These are phyloP conservation scores for Epizoanthus fatuus DNA, from an alignment of 92 coral and sea anemone species.

Conservation along the genomic window DNA sequence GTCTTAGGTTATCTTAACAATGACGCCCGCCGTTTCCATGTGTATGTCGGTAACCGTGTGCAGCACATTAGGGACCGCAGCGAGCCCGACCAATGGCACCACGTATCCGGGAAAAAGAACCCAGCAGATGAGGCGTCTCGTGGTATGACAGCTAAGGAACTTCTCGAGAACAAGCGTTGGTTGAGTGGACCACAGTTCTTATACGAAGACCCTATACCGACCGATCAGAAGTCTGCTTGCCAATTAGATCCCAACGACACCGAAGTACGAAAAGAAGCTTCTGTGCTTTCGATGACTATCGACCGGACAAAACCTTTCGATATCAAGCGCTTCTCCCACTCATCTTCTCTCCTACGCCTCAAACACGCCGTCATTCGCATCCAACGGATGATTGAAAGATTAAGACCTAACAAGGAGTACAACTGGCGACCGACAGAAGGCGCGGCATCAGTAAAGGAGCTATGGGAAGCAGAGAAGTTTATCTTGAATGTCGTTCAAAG, in stretches of 20 bases:
- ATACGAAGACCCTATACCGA: constrained; percentile 13
- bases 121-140: constrained; percentile 71
- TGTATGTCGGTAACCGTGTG: neutral
- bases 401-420: too few species aligned
- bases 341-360: too few species aligned
- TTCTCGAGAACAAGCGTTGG: constrained; percentile 50
- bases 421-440: constrained; percentile 43
- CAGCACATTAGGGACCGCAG: constrained; percentile 9
- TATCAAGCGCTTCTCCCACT: too few species aligned
- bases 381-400: too few species aligned
- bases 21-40: constrained; percentile 17
- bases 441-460: constrained; percentile 42
- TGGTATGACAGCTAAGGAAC: constrained; percentile 47
- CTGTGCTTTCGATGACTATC: too few species aligned
- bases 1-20: constrained; percentile 42
- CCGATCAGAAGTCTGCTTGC: too few species aligned
- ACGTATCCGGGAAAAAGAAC: constrained; percentile 58
- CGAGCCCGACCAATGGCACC: constrained; percentile 54
- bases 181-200: constrained; percentile 47
- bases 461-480: constrained; percentile 43
- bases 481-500: constrained; percentile 18
- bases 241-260: too few species aligned
- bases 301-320: too few species aligned
- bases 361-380: too few species aligned
- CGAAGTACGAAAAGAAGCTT: too few species aligned